Percentiles rank a stretch among this genome's conserved stretches.
Conservation (phyloP, 2,113 vertebrate species). For the Patagioenas fasciata region DNA sequence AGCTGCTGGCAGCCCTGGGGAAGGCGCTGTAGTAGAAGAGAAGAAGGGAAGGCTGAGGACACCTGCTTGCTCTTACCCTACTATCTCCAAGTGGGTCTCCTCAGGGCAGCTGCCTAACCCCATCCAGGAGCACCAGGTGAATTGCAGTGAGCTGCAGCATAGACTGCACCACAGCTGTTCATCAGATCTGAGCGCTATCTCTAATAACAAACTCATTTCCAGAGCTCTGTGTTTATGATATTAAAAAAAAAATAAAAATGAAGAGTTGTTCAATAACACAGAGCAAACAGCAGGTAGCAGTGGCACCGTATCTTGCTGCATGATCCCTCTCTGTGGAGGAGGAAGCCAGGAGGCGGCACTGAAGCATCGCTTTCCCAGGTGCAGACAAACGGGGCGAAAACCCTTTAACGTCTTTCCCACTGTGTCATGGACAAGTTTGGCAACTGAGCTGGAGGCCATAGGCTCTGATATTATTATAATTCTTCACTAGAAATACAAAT, state of each 20-base stretch:
- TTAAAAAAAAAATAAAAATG: neutral
- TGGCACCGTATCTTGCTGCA: neutral
- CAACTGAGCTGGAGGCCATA: neutral
- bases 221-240: neutral
- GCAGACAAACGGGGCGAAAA: neutral
- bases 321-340: neutral
- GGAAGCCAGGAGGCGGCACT: neutral
- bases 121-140: neutral
- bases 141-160: neutral
- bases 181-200: neutral
- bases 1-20: neutral
- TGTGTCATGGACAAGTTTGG: neutral
- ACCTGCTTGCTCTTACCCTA: neutral
- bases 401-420: neutral
- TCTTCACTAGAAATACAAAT: neutral
- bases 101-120: neutral
- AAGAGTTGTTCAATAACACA: neutral
- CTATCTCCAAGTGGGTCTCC: fast-evolving
- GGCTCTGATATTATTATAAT: neutral
- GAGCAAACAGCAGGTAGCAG: neutral
- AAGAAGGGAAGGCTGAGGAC: neutral
- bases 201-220: neutral
- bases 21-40: neutral
- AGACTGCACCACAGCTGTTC: neutral
- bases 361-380: neutral